A percentile compares a stretch with the other conserved stretches of the same genome.
phyloP scores from a whole-genome alignment of 2,888 invertebrate genomes.

The Papilio demoleus region DNA sequence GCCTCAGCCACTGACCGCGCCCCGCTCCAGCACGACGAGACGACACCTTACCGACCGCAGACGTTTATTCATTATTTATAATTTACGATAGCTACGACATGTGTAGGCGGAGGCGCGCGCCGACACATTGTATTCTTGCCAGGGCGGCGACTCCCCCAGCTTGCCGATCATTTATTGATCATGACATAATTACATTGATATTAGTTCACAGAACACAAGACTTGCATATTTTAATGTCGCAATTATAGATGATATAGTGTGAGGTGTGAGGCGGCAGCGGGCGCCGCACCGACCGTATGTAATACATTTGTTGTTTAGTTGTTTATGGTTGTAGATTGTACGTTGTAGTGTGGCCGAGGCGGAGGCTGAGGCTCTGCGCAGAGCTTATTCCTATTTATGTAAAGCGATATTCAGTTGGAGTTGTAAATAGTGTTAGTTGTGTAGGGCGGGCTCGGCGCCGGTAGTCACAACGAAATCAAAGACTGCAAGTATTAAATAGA shows the following conservation, averaged over 20 bases:
- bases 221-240: constrained; percentile 15
- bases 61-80: too few species aligned
- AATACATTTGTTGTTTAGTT: constrained; percentile 11
- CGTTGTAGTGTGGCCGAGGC: constrained; percentile 63
- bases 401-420: constrained; percentile 65
- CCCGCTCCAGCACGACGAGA: too few species aligned
- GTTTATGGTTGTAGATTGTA: constrained; percentile 42
- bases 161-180: constrained; percentile 26
- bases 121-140: background rate
- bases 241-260: constrained; percentile 1
- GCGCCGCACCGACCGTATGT: background rate
- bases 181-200: constrained; percentile 10
- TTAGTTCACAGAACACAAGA: background rate
- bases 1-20: constrained; percentile 86
- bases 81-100: background rate
- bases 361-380: constrained; percentile 63
- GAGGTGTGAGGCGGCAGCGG: background rate
- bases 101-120: background rate
- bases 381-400: constrained; percentile 68
- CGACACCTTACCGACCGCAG: too few species aligned
- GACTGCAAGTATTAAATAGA: constrained; percentile 74
- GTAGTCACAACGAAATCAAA: constrained; percentile 83
- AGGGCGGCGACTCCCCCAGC: background rate
- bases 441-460: constrained; percentile 52
- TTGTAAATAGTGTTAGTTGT: constrained; percentile 76